phyloP scores from a whole-genome alignment of 2,888 invertebrate genomes.

The Drosophila rubida region DNA sequence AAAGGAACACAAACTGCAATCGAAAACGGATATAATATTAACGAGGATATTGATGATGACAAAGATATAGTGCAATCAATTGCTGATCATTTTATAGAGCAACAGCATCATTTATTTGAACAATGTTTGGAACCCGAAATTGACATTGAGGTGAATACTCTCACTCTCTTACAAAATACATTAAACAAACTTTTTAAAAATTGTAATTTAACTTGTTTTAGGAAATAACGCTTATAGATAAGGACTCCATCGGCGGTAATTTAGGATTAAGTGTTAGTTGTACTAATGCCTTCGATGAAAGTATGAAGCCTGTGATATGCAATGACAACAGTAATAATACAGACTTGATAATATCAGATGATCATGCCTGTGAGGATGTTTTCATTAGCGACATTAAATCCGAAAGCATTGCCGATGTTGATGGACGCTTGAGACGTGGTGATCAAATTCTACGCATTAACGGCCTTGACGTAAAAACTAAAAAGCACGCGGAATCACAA shows the following conservation, averaged over 20 bases:
- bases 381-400: constrained; percentile 89
- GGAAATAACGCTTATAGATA: constrained; percentile 89
- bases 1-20: constrained; percentile 86
- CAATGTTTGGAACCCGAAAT: constrained; percentile 87
- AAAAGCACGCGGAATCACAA: constrained; percentile 87
- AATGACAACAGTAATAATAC: constrained; percentile 33
- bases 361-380: constrained; percentile 86
- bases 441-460: constrained; percentile 88
- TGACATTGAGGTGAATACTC: constrained; percentile 86
- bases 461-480: constrained; percentile 87
- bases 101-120: constrained; percentile 85
- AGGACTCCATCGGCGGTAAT: constrained; percentile 86
- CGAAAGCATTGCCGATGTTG: constrained; percentile 87
- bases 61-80: constrained; percentile 52
- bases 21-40: constrained; percentile 68
- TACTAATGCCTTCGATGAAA: constrained; percentile 83
- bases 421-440: constrained; percentile 87
- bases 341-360: constrained; percentile 86
- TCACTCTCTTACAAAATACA: neutral
- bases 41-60: constrained; percentile 6
- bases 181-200: neutral
- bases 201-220: constrained; percentile 64
- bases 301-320: constrained; percentile 37
- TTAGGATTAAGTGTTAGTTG: constrained; percentile 88
- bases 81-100: constrained; percentile 80